phyloP scores from a whole-genome alignment of 2,888 invertebrate species.

The Rotaria macrura region DNA sequence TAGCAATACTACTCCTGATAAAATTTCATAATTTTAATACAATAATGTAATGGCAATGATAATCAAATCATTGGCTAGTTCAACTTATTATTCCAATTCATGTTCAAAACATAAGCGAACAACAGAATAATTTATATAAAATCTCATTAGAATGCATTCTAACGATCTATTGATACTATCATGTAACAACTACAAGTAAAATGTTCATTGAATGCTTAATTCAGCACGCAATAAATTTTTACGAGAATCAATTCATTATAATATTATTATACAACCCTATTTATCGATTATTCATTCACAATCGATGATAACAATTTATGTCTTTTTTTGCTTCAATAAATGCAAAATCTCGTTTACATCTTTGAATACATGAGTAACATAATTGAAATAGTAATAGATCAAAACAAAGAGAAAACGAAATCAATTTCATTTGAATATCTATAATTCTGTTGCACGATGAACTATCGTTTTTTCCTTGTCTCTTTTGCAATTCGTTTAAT shows the following conservation, averaged over 20 bases:
- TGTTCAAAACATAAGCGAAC: neutral
- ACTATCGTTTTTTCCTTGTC: too few species aligned
- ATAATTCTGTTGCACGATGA: too few species aligned
- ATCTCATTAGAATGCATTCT: too few species aligned
- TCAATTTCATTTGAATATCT: too few species aligned
- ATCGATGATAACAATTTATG: neutral
- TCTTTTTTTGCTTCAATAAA: neutral
- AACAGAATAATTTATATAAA: neutral
- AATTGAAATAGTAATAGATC: too few species aligned
- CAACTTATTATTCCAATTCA: too few species aligned
- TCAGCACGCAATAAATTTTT: neutral
- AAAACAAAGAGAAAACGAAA: neutral
- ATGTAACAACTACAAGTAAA: too few species aligned
- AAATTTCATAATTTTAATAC: neutral
- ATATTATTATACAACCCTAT: neutral
- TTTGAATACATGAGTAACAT: neutral
- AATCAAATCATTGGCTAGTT: neutral
- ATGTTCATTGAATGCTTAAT: neutral
- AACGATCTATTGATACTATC: too few species aligned
- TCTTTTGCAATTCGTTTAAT: too few species aligned
- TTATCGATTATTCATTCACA: neutral
- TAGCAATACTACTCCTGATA: too few species aligned
- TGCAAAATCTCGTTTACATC: neutral
- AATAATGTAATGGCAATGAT: neutral
- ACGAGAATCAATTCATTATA: neutral